These are phyloP conservation scores for Parnassius smintheus DNA, from an alignment of 2,888 invertebrate species.

Conservation along the genomic window DNA sequence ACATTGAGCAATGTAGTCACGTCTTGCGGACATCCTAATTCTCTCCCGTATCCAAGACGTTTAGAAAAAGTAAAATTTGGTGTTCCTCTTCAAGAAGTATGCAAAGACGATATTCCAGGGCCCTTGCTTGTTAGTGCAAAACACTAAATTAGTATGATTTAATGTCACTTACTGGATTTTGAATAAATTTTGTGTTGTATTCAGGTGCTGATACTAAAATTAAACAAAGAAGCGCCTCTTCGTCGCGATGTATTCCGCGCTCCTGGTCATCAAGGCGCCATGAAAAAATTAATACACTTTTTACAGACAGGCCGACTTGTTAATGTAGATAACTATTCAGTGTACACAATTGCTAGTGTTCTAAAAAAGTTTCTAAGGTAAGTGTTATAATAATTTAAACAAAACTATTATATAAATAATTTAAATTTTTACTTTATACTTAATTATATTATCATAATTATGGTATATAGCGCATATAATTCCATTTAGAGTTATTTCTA, in stretches of 20 bases:
- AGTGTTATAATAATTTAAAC: constrained; percentile 24
- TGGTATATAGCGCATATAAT: no score
- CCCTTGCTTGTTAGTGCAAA: constrained; percentile 88
- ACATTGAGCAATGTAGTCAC: constrained; percentile 95
- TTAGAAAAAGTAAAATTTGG: constrained; percentile 97
- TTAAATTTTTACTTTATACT: no score
- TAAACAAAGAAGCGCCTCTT: constrained; percentile 96
- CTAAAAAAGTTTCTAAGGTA: constrained; percentile 95
- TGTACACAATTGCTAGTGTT: constrained; percentile 98
- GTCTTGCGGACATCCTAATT: constrained; percentile 92
- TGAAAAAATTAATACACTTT: constrained; percentile 96
- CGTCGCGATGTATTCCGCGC: constrained; percentile 97
- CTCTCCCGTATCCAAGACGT: constrained; percentile 89
- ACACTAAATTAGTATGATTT: background rate
- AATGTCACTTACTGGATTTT: background rate
- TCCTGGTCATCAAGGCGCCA: constrained; percentile 96
- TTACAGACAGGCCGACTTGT: constrained; percentile 93
- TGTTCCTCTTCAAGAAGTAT: constrained; percentile 93
- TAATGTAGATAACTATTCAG: constrained; percentile 96
- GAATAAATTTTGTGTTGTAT: constrained; percentile 40
- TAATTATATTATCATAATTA: no score
- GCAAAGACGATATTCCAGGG: constrained; percentile 97
- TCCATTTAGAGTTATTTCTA: no score
- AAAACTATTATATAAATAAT: background rate
- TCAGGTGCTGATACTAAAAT: constrained; percentile 93